Conservation (phyloP, 1,140 invertebrate genomes). For the Meteorus sp. region DNA sequence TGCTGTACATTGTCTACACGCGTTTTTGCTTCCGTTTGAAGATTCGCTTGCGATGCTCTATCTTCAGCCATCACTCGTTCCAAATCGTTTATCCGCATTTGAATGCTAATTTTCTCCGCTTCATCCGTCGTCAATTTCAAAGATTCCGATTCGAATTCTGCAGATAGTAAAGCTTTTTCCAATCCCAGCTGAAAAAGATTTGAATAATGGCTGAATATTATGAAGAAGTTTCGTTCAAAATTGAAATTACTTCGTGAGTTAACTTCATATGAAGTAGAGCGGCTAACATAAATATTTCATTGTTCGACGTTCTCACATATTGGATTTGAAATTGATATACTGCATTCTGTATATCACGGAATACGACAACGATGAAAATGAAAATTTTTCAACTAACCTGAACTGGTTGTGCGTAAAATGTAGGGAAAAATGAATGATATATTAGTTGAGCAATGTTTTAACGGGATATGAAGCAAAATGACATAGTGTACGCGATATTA, state of each 20-base stretch:
- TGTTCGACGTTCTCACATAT: not conserved
- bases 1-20: slow-evolving; percentile 59
- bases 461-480: slow-evolving; percentile 8
- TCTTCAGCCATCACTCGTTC: slow-evolving; percentile 60
- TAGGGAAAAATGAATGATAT: slow-evolving; percentile 4
- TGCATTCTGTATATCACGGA: too few species aligned
- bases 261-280: slow-evolving; percentile 4
- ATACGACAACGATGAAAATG: too few species aligned
- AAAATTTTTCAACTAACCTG: too few species aligned
- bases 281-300: slow-evolving; percentile 6
- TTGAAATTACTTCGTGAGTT: slow-evolving; percentile 10
- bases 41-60: slow-evolving; percentile 50
- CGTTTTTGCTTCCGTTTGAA: slow-evolving; percentile 54
- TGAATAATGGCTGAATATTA: not conserved
- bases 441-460: not conserved
- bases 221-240: not conserved
- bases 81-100: slow-evolving; percentile 62
- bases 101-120: slow-evolving; percentile 68
- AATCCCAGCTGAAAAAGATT: slow-evolving; percentile 72
- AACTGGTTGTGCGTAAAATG: too few species aligned
- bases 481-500: not conserved
- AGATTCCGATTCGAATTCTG: slow-evolving; percentile 78
- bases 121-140: slow-evolving; percentile 71
- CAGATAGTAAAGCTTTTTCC: slow-evolving; percentile 79
- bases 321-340: too few species aligned